These are phyloP conservation scores for Bovichtus variegatus DNA, from an alignment of 2,797 vertebrate species.

Conservation along the genomic window DNA sequence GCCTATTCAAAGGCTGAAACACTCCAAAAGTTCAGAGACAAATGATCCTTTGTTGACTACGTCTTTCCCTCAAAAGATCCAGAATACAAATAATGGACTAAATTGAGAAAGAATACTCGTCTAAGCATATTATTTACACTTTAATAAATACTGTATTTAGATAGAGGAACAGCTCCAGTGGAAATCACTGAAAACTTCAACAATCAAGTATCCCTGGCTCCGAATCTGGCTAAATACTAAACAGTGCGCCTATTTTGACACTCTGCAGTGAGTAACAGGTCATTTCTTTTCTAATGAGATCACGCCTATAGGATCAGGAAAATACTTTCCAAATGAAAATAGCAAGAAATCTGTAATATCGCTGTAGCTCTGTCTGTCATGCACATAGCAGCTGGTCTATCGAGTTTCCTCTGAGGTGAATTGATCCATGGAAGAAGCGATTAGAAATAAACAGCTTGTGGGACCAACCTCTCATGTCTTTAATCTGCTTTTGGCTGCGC, in stretches of 20 bases:
- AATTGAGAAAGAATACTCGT: background rate
- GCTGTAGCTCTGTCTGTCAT: slow-evolving; percentile 64
- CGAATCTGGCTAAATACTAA: slow-evolving; percentile 2
- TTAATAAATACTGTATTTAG: background rate
- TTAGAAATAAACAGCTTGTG: slow-evolving; percentile 74
- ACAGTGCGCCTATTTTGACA: slow-evolving; percentile 7
- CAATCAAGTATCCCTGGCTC: background rate
- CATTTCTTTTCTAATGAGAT: slow-evolving; percentile 54
- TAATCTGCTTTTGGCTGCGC: slow-evolving; percentile 50
- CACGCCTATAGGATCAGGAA: slow-evolving; percentile 25
- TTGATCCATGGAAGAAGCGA: slow-evolving; percentile 67
- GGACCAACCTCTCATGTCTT: slow-evolving; percentile 61
- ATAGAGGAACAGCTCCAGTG: background rate
- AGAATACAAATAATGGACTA: background rate
- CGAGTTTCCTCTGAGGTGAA: slow-evolving; percentile 62
- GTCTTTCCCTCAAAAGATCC: background rate
- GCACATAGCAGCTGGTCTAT: slow-evolving; percentile 72
- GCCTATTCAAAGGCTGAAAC: background rate
- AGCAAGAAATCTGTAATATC: slow-evolving; percentile 70
- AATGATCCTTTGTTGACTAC: background rate
- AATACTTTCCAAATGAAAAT: slow-evolving; percentile 50
- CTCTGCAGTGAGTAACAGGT: slow-evolving; percentile 27
- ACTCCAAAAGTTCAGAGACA: background rate
- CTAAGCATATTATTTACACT: background rate
- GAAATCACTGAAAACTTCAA: background rate